phyloP scores from a whole-genome alignment of 1,140 invertebrate genomes.

The Doryteuthis pealeii region DNA sequence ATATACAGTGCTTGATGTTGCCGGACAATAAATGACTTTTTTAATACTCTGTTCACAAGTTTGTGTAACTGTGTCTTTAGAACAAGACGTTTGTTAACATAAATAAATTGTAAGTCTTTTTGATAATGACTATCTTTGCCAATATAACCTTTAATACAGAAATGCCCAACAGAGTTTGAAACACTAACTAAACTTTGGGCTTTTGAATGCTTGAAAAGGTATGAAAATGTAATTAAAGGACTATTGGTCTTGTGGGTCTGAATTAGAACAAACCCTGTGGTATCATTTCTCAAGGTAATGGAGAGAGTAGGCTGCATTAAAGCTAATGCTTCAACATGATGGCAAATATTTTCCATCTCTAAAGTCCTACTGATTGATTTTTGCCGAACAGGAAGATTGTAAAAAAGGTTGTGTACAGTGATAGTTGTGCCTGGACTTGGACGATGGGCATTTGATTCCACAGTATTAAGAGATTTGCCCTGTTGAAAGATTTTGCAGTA shows the following conservation, averaged over 20 bases:
- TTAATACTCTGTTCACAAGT: conserved; percentile 61
- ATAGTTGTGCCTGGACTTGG: conserved; percentile 69
- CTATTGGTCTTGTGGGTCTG: conserved; percentile 64
- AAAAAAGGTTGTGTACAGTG: conserved; percentile 67
- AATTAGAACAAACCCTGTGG: conserved; percentile 63
- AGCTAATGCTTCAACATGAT: conserved; percentile 64
- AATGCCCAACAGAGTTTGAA: conserved; percentile 60
- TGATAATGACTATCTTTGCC: conserved; percentile 58
- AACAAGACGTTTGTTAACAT: conserved; percentile 67
- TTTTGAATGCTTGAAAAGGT: conserved; percentile 62
- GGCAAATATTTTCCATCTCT: conserved; percentile 66
- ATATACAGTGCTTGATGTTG: conserved; percentile 33
- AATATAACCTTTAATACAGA: conserved; percentile 65
- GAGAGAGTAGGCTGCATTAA: conserved; percentile 66
- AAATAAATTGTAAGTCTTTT: conserved; percentile 67
- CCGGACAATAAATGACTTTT: conserved; percentile 46
- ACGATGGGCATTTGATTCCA: conserved; percentile 52
- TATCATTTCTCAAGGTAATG: conserved; percentile 68
- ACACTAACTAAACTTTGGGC: conserved; percentile 61
- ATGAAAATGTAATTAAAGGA: conserved; percentile 62
- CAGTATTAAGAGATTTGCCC: conserved; percentile 54
- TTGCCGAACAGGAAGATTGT: conserved; percentile 67
- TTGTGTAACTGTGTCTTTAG: conserved; percentile 63
- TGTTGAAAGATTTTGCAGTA: conserved; percentile 61
- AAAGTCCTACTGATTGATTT: conserved; percentile 62